Evolutionary conservation across 2,888 invertebrate genomes (phyloP).

Genomic region (Nemotelus nigrinus): DNA sequence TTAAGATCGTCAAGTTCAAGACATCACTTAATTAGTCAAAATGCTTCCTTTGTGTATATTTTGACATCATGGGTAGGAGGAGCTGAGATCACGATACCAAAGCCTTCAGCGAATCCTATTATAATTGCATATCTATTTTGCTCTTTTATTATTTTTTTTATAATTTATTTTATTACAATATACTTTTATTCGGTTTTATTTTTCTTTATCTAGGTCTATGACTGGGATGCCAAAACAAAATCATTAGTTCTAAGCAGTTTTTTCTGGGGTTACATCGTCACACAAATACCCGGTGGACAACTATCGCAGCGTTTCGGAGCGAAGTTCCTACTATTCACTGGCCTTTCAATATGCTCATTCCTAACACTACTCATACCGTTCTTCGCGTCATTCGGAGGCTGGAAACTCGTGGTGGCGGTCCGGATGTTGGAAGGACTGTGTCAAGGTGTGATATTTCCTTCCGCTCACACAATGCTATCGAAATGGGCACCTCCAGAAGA

Average conservation of each 20-base stretch:
- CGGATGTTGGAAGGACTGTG: slow-evolving; percentile 75
- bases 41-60: no score
- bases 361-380: slow-evolving; percentile 75
- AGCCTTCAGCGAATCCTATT: no score
- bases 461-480: slow-evolving; percentile 74
- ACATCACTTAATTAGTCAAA: no score
- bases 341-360: slow-evolving; percentile 71
- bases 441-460: slow-evolving; percentile 75
- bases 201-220: slow-evolving; percentile 66
- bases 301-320: slow-evolving; percentile 75
- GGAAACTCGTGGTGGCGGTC: slow-evolving; percentile 70
- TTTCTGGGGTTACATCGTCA: slow-evolving; percentile 75
- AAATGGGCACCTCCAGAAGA: slow-evolving; percentile 78
- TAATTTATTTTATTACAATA: background rate
- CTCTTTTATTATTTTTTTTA: no score
- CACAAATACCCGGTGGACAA: slow-evolving; percentile 73
- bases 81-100: no score
- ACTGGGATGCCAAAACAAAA: slow-evolving; percentile 69
- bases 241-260: slow-evolving; percentile 73
- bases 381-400: slow-evolving; percentile 70
- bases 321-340: slow-evolving; percentile 69
- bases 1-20: no score
- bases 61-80: no score
- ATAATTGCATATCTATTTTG: no score
- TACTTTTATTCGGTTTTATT: background rate